Evolutionary conservation across 2,797 vertebrate species (phyloP).

Genomic region (Hylomyscus alleni): DNA sequence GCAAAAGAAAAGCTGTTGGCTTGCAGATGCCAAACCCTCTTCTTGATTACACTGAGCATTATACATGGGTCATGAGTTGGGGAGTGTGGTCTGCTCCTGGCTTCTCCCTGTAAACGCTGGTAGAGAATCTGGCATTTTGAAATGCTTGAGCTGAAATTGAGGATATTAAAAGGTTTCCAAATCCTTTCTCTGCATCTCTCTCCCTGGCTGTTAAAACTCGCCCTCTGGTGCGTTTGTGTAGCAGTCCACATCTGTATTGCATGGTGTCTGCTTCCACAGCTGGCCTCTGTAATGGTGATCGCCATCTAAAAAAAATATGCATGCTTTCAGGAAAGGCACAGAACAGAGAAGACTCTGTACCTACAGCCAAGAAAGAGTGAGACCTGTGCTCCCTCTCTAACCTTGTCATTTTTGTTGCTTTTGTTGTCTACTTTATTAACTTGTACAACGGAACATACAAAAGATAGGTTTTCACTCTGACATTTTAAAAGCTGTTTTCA

Average conservation of each 20-base stretch:
- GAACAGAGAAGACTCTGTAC: slow-evolving; percentile 58
- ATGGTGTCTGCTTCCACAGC: slow-evolving; percentile 53
- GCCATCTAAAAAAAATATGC: not conserved
- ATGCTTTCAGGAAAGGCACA: slow-evolving; percentile 61
- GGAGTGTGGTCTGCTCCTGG: not conserved
- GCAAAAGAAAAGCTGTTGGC: slow-evolving; percentile 37
- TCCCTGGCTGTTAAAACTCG: slow-evolving; percentile 46
- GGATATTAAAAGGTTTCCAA: slow-evolving; percentile 56
- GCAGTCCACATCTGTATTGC: slow-evolving; percentile 68
- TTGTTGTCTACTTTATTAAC: not conserved
- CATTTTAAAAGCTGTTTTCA: not conserved
- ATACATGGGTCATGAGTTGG: not conserved
- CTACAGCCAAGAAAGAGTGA: slow-evolving; percentile 32
- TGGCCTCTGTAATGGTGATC: slow-evolving; percentile 56
- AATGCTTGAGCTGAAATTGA: slow-evolving; percentile 13
- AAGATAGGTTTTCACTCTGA: not conserved
- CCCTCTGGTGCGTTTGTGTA: not conserved
- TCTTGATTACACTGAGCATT: not conserved
- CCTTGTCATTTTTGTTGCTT: not conserved
- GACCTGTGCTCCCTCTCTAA: not conserved
- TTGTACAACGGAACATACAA: not conserved
- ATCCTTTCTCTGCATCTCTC: not conserved
- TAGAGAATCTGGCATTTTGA: not conserved
- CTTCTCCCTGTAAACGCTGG: not conserved
- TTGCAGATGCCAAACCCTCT: not conserved